A percentile compares a stretch with the other conserved stretches of the same genome.
Conservation (phyloP, 92 coral and sea anemone species). For the Heliopora coerulea region DNA sequence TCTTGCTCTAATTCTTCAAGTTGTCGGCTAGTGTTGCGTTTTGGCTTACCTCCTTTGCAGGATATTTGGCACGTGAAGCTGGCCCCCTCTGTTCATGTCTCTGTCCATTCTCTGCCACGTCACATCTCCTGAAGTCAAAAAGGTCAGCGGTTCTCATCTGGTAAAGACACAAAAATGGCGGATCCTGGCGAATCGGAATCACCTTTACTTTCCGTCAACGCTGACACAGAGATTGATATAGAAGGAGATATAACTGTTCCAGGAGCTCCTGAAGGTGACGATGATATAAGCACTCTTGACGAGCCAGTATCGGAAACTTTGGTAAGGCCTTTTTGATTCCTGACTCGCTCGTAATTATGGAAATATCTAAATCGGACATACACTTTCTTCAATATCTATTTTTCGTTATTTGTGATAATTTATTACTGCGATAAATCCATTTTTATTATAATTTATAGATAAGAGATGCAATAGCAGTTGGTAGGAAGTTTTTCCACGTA, state of each 20-base stretch:
- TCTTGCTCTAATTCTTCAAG: no score
- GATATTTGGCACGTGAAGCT: no score
- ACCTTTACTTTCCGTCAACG: slow-evolving; percentile 62
- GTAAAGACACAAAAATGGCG: slow-evolving; percentile 81
- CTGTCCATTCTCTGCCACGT: slow-evolving; percentile 13
- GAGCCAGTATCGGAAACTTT: slow-evolving; percentile 90
- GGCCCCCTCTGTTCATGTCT: no score
- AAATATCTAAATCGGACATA: no score
- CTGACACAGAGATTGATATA: slow-evolving; percentile 80
- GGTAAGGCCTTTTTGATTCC: slow-evolving; percentile 47
- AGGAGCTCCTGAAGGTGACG: slow-evolving; percentile 96
- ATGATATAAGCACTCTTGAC: slow-evolving; percentile 91
- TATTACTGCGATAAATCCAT: no score
- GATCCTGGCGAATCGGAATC: slow-evolving; percentile 60
- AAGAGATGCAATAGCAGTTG: slow-evolving; percentile 90
- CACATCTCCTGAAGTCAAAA: background rate
- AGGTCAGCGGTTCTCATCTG: slow-evolving; percentile 1
- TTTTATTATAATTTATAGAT: slow-evolving; percentile 45
- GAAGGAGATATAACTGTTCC: slow-evolving; percentile 99
- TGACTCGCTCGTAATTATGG: no score
- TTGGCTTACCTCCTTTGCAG: no score
- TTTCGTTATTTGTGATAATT: no score
- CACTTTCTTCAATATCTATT: no score
- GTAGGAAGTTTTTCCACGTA: slow-evolving; percentile 89
- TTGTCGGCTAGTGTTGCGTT: no score